Evolutionary conservation across 2,888 invertebrate genomes (phyloP), one percentile per base, ranked within the genome.

Genomic region (Hirtodrosophila confusa): DNA sequence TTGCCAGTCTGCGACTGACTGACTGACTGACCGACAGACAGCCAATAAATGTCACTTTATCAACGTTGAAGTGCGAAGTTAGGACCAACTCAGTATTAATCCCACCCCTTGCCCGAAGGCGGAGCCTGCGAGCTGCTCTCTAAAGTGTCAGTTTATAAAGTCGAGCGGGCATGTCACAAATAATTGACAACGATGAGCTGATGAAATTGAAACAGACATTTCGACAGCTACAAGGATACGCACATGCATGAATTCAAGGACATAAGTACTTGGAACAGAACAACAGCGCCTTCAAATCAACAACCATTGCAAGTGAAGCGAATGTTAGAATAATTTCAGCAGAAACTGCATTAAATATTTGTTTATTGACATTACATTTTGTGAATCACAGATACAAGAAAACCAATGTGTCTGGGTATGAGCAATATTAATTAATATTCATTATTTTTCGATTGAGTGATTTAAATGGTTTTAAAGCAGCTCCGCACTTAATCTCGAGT

Each of bases 11-110:
- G 35, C 45, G 48, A 64, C 61, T 51, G 49, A 65, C 48, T 51
- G 49, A 65, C 48, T 49, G 39, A 17, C 44, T 43, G 57, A 62
- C 65, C 74, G 41, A 54, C 54, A 73, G 80, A 73, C 82, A 77
- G 86, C 68, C 86, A 82, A 82, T 82, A 82, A 86, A 75, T 86
- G 86, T 83, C 82, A 82, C 69, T 75, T 69, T 78, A 68, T 72
- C 83, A 68, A 47, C 58, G 66, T 64, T 74, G 56, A 75, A 80
- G 85, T 78, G 82, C 74, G 70, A 85, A 85, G 66, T 63, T 65
- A 33, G 60, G 35, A 53, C 23, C 55, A 29, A 53, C 49, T 56
- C 55, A 39, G 53, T 40, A 39, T 65, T 74, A 65, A 63, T 61
- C 37, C 39, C 64, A 53, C 33, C 57, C 49, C 49, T 41, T 36